phyloP scores from a whole-genome alignment of 2,113 vertebrate genomes.

The Mustelus asterias region DNA sequence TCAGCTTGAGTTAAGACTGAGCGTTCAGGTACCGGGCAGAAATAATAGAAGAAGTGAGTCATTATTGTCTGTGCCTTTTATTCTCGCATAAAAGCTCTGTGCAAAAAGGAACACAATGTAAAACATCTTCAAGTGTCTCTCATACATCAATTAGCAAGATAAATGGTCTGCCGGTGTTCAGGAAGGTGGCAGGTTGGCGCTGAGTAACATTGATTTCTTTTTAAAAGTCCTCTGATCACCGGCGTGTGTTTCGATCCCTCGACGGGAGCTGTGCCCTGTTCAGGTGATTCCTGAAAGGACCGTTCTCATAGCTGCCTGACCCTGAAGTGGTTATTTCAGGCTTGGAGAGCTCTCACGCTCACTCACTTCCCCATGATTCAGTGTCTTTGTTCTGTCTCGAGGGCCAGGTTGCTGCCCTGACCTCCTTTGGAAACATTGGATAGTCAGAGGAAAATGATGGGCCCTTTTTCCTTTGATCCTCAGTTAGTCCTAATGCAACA shows the following conservation, averaged over 20 bases:
- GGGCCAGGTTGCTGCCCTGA: not conserved
- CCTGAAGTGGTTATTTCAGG: constrained; percentile 44
- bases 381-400: not conserved
- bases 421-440: not conserved
- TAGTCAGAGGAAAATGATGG: not conserved
- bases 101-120: not conserved
- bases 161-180: not conserved
- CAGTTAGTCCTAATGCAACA: not conserved
- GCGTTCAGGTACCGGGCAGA: too few relatives aligned
- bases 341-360: not conserved
- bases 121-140: not conserved
- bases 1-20: not conserved
- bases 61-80: not conserved
- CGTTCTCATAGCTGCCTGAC: constrained; percentile 35
- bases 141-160: not conserved
- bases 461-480: not conserved
- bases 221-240: constrained; percentile 32
- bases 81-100: not conserved
- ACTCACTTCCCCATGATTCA: not conserved
- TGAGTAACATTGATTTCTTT: constrained; percentile 45
- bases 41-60: not conserved
- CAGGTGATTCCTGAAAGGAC: constrained; percentile 31
- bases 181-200: not conserved
- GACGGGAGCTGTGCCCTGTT: constrained; percentile 45
- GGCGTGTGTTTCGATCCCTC: constrained; percentile 48